Conservation (phyloP, 2,797 vertebrate species). For the Apodemus agrarius region DNA sequence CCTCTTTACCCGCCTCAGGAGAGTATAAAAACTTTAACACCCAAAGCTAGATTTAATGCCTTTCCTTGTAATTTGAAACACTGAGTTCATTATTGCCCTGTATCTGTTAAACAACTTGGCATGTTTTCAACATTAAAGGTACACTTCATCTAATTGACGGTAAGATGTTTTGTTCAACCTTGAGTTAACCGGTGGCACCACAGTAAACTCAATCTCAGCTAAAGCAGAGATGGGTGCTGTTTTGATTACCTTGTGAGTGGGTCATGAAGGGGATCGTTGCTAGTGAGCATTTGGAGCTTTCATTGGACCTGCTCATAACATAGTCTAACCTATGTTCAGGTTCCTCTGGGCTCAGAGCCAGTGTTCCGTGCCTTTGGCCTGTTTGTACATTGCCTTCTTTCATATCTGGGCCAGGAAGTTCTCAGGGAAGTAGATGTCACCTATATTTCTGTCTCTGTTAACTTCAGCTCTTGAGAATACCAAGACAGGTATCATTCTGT, state of each 20-base stretch:
- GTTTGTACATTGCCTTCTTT: not conserved
- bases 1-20: not conserved
- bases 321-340: not conserved
- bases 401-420: not conserved
- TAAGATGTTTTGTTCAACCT: not conserved
- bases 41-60: not conserved
- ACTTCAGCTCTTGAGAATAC: slow-evolving; percentile 6
- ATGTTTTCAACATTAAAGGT: slow-evolving; percentile 38
- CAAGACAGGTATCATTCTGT: not conserved
- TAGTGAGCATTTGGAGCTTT: not conserved
- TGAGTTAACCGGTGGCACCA: not conserved
- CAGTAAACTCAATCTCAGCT: not conserved
- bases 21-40: not conserved
- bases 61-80: slow-evolving; percentile 13
- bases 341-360: not conserved
- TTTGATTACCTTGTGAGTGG: not conserved
- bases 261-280: not conserved
- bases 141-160: not conserved
- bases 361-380: not conserved
- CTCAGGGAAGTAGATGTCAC: not conserved
- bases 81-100: not conserved
- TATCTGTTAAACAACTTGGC: not conserved
- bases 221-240: not conserved
- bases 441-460: not conserved
- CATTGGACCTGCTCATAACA: not conserved